A percentile compares a stretch with the other conserved stretches of the same genome.
These are phyloP conservation scores for Phyllotis vaccarum DNA, from an alignment of 2,797 vertebrate species.

Conservation along the genomic window DNA sequence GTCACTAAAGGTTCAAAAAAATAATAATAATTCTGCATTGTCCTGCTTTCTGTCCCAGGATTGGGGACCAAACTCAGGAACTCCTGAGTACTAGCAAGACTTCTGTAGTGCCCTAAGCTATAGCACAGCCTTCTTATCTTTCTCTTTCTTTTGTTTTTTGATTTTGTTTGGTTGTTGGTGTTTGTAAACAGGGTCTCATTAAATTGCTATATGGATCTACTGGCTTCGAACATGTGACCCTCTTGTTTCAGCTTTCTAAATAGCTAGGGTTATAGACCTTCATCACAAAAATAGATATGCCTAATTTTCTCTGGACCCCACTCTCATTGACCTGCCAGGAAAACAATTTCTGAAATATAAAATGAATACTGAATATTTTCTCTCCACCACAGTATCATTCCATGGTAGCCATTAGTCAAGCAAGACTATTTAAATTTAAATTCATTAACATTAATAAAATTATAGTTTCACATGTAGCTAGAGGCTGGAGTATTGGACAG, in stretches of 20 bases:
- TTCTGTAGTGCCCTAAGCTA: not conserved
- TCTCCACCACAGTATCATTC: not conserved
- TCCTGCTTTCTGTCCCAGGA: not conserved
- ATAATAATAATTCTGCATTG: not conserved
- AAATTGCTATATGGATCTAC: not conserved
- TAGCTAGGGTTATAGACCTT: not conserved
- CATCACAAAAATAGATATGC: not conserved
- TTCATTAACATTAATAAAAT: slow-evolving; percentile 57
- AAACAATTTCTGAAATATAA: slow-evolving; percentile 11
- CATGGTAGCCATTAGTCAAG: not conserved
- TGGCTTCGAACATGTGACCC: not conserved
- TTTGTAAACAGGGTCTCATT: not conserved
- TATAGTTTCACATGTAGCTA: not conserved
- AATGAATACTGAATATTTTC: not conserved
- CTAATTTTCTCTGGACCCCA: not conserved
- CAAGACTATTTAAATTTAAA: slow-evolving; percentile 17
- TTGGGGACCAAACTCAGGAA: not conserved
- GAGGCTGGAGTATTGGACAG: not conserved
- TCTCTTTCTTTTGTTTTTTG: not conserved
- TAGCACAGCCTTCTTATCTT: not conserved
- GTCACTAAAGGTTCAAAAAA: not conserved
- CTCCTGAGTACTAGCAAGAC: not conserved
- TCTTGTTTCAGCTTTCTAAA: not conserved
- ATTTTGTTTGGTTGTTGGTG: not conserved
- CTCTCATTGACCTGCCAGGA: not conserved